Conservation (phyloP, 2,888 invertebrate genomes). For the Hypena proboscidalis region DNA sequence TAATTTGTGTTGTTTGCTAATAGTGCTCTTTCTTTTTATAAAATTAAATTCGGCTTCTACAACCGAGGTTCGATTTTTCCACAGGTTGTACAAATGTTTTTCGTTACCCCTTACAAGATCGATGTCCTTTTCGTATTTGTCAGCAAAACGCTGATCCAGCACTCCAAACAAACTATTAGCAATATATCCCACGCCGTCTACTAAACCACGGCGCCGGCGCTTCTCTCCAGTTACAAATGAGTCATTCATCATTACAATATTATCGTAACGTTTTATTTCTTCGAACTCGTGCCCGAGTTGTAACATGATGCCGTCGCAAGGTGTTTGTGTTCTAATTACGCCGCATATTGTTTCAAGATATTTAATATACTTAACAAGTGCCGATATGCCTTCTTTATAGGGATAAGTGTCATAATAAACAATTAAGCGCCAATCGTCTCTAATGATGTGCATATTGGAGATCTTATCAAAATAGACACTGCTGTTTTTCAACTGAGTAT, state of each 20-base stretch:
- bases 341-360: background rate
- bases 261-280: background rate
- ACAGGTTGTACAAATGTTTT: slow-evolving; percentile 6
- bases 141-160: background rate
- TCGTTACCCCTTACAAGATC: slow-evolving; percentile 5
- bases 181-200: background rate
- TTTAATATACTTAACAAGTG: background rate
- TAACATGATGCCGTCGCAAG: background rate
- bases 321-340: background rate
- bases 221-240: too few relatives aligned
- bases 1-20: background rate
- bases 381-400: background rate
- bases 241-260: background rate
- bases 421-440: too few relatives aligned
- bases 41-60: too few relatives aligned
- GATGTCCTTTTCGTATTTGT: too few relatives aligned
- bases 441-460: too few relatives aligned
- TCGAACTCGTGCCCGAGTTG: background rate
- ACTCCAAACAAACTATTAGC: background rate
- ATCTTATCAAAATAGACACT: too few relatives aligned
- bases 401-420: too few relatives aligned
- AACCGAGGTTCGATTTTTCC: too few relatives aligned
- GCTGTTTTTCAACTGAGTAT: too few relatives aligned
- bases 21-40: background rate
- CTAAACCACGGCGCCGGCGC: too few relatives aligned